A percentile compares a stretch with the other conserved stretches of the same genome.
Conservation (phyloP, 2,797 vertebrate genomes). For the Bucorvus abyssinicus region DNA sequence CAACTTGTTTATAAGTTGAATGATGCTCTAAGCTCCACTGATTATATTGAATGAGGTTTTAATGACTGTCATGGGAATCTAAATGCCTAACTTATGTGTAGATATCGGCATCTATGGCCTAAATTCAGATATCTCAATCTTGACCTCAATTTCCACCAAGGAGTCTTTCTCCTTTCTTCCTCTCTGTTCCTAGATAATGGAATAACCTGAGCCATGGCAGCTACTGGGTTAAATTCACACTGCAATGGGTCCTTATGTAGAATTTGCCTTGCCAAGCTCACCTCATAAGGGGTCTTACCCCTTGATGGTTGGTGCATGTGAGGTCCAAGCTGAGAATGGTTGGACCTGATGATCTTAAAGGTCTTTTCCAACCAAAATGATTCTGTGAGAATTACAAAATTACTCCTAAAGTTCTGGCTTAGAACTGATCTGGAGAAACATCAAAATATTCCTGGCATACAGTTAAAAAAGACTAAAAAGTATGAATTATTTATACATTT, state of each 20-base stretch:
- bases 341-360: no score
- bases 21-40: not conserved
- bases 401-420: not conserved
- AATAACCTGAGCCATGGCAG: not conserved
- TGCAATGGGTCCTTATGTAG: not conserved
- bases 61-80: not conserved
- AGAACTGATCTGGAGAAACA: not conserved
- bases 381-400: not conserved
- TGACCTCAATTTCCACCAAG: not conserved
- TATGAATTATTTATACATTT: not conserved
- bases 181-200: not conserved
- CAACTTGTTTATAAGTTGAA: not conserved
- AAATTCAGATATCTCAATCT: not conserved
- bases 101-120: not conserved
- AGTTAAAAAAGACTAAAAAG: not conserved
- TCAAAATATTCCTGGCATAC: not conserved
- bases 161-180: not conserved
- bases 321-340: not conserved
- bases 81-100: not conserved
- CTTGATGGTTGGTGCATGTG: rapidly evolving
- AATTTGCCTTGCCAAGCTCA: not conserved
- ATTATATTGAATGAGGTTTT: not conserved
- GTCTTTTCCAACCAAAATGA: no score
- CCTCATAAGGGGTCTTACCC: not conserved
- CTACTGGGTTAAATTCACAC: not conserved